These are phyloP conservation scores for Erannis defoliaria DNA, from an alignment of 2,888 invertebrate species.

Conservation along the genomic window DNA sequence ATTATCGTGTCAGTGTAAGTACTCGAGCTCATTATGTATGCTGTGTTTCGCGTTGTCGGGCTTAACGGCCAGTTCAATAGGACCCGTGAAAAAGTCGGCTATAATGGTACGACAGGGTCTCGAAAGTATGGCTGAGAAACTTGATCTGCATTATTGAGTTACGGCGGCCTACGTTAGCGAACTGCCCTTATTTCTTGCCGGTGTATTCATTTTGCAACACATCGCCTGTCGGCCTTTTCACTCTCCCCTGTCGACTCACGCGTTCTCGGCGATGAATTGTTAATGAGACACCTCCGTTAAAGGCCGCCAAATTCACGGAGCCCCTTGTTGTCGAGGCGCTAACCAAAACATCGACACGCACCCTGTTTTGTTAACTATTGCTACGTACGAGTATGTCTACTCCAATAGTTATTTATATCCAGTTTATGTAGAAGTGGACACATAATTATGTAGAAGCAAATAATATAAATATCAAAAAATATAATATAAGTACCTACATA, in stretches of 20 bases:
- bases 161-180: slow-evolving; percentile 73
- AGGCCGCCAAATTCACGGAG: slow-evolving; percentile 81
- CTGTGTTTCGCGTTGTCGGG: slow-evolving; percentile 70
- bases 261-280: slow-evolving; percentile 78
- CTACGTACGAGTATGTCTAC: neutral
- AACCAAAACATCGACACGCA: slow-evolving; percentile 78
- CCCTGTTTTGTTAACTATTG: slow-evolving; percentile 44
- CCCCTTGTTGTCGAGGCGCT: slow-evolving; percentile 69
- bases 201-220: slow-evolving; percentile 86
- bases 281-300: slow-evolving; percentile 79
- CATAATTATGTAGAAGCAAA: too few species aligned
- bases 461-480: too few species aligned
- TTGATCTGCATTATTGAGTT: slow-evolving; percentile 76
- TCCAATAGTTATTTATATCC: too few species aligned
- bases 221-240: slow-evolving; percentile 80
- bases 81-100: slow-evolving; percentile 50
- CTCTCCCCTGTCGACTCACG: slow-evolving; percentile 72
- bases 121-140: slow-evolving; percentile 46
- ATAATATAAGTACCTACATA: too few species aligned
- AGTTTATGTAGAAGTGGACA: too few species aligned
- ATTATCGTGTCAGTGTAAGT: slow-evolving; percentile 79
- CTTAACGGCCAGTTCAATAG: slow-evolving; percentile 52
- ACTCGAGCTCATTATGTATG: slow-evolving; percentile 67
- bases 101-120: slow-evolving; percentile 19
- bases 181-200: slow-evolving; percentile 84